Base-by-base conservation (phyloP, 2,797 vertebrate species). In the Intellagama lesueurii region DNA sequence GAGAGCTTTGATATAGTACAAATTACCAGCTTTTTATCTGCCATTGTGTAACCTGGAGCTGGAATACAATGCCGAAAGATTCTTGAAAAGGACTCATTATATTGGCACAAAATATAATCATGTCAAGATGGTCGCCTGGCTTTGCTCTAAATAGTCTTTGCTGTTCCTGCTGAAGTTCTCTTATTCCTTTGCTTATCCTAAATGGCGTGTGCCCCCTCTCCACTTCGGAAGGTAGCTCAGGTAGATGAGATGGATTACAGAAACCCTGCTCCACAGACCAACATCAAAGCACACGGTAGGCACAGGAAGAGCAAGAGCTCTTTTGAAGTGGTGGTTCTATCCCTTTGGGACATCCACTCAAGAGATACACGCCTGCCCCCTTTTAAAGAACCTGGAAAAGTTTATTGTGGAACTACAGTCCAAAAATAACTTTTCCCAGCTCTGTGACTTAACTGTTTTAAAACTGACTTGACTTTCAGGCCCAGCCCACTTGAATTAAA, bases 31-130 rank as follows among this genome's bases (percentile, higher is more conserved):
- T 92, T 82, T 94, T 56, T 90, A 90, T 89, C 91, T 90, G 91
- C 81, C 88, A 83, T 75, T 89, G 40, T 87, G 72, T 85, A 92
- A 95, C 93, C 89, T 93, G 86, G 85, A 93, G 94, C 91, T 90
- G 91, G 72, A 84, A 87, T 93, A 90, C 94, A 94, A 95, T 92
- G 94, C 7, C 14, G 91, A 86, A 89, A 82, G 76, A 94, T 92
- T 94, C 91, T 85, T 86, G 89, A 94, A 52, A 73, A 90, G 52
- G 78, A 47, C 91, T 95, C 89, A 91, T 95, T 95, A 93, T 88
- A 75, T 81, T 85, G 83, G 87, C 80, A 82, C 92, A 94, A 93
- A 90, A 94, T 94, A 92, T 24, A 79, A 90, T 93, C 92, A 83
- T 81, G 85, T 81, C 73, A 81, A 93, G 87, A 91, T 86, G 81